Conservation (phyloP, 1,140 invertebrate species). For the Sinella curviseta region DNA sequence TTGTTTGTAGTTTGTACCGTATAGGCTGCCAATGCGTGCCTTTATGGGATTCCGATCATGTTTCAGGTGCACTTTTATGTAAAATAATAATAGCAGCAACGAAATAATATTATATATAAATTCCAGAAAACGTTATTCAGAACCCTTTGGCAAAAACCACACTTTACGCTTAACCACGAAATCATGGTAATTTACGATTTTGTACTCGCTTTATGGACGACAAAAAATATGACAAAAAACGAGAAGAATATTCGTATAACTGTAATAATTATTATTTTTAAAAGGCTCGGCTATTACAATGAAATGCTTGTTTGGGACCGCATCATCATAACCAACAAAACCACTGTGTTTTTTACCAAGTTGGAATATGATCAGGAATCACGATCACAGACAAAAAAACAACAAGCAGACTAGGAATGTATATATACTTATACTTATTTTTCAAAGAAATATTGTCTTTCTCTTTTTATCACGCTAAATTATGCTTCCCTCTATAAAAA, state of each 20-base stretch:
- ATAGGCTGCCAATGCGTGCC: no score
- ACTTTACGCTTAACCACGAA: neutral
- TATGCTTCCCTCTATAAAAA: neutral
- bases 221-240: neutral
- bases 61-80: conserved; percentile 15
- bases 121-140: neutral
- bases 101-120: neutral
- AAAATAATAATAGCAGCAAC: neutral
- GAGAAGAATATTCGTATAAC: neutral
- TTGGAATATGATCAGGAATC: conserved; percentile 2
- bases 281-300: neutral
- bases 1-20: no score
- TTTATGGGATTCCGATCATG: conserved; percentile 8
- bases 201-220: neutral
- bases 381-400: neutral
- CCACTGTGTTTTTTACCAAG: neutral
- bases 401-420: neutral
- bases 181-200: conserved; percentile 22
- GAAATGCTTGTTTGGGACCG: no score
- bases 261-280: neutral
- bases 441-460: neutral
- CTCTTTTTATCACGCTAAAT: neutral
- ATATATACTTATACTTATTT: neutral
- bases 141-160: neutral
- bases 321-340: no score